Conservation (phyloP, 2,113 vertebrate species). For the Sinocyclocheilus anshuiensis region DNA sequence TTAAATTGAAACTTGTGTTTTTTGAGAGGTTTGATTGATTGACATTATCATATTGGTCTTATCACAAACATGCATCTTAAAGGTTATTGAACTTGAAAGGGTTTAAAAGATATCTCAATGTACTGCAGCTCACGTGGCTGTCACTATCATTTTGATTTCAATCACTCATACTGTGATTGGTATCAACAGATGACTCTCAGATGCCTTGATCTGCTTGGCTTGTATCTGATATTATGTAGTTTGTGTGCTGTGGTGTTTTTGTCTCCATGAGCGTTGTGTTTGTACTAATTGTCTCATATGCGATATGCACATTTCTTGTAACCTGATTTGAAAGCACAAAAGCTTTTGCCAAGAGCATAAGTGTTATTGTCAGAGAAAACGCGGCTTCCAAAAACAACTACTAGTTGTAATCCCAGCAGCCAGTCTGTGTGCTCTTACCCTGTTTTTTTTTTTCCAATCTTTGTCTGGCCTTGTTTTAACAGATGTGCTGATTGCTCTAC, state of each 20-base stretch:
- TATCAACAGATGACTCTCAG: no score
- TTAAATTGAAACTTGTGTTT: not conserved
- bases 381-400: not conserved
- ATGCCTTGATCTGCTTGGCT: not conserved
- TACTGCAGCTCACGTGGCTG: no score
- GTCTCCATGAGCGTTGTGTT: not conserved
- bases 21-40: not conserved
- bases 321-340: constrained; percentile 5
- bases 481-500: not conserved
- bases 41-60: not conserved
- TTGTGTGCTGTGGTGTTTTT: not conserved
- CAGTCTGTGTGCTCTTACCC: not conserved
- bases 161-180: no score
- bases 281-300: not conserved
- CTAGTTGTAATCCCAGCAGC: constrained; percentile 13
- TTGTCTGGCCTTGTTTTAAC: constrained; percentile 24
- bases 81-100: not conserved
- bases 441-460: not conserved
- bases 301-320: not conserved
- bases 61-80: not conserved
- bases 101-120: not conserved
- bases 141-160: no score
- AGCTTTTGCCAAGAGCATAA: not conserved
- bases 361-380: constrained; percentile 7
- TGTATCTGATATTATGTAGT: not conserved